Conservation (phyloP, 2,113 vertebrate genomes). For the Myotis brandtii region DNA sequence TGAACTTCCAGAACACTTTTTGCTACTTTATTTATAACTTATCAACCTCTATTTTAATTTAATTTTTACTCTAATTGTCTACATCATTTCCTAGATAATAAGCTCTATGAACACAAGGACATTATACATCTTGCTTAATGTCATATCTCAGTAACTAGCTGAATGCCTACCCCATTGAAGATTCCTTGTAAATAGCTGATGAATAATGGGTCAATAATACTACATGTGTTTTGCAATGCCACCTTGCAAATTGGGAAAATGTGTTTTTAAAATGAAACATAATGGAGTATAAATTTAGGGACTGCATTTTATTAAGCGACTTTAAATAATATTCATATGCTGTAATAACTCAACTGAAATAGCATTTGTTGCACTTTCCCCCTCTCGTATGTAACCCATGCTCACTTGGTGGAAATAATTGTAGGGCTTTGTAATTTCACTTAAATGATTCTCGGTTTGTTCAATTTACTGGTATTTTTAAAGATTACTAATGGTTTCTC, state of each 20-base stretch:
- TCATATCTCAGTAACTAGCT: not conserved
- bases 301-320: not conserved
- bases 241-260: not conserved
- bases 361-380: not conserved
- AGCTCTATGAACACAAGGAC: not conserved
- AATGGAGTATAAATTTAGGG: not conserved
- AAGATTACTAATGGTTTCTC: conserved; percentile 4
- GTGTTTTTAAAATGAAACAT: not conserved
- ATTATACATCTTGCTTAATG: not conserved
- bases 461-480: not conserved
- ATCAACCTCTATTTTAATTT: not conserved
- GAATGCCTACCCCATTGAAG: not conserved
- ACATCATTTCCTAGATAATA: not conserved
- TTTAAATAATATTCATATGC: not conserved
- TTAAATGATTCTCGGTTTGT: conserved; percentile 36
- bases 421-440: not conserved
- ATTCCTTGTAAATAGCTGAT: not conserved
- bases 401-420: not conserved
- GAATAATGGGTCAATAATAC: not conserved
- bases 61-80: not conserved
- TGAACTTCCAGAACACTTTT: not conserved
- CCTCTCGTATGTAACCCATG: rapidly evolving
- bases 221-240: not conserved
- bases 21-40: not conserved
- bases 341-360: not conserved